A percentile compares a stretch with the other conserved stretches of the same genome.
Evolutionary conservation across 2,797 vertebrate genomes (phyloP).

Genomic region (Crenuchus spilurus): DNA sequence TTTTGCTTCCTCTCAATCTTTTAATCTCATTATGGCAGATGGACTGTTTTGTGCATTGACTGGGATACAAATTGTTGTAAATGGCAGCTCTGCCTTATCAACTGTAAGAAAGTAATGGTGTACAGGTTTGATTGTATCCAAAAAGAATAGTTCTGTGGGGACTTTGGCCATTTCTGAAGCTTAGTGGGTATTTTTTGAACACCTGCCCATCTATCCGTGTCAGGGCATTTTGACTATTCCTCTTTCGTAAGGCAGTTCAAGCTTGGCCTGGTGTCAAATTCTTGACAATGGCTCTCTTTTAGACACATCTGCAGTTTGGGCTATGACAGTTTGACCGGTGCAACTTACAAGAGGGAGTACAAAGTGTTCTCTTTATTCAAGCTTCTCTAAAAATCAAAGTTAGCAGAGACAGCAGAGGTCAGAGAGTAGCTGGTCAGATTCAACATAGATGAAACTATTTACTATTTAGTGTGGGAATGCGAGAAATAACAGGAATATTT

Average conservation of each 20-base stretch:
- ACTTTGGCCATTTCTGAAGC: background rate
- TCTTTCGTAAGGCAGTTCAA: background rate
- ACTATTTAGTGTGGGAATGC: no score
- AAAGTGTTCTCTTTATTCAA: background rate
- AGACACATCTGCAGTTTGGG: background rate
- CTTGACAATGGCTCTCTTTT: background rate
- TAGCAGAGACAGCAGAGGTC: background rate
- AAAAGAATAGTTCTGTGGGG: background rate
- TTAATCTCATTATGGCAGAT: conserved; percentile 7
- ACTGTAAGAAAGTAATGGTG: conserved; percentile 18
- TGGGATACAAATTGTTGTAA: background rate
- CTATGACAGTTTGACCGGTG: background rate
- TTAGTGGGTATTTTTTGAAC: background rate
- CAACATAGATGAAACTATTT: no score
- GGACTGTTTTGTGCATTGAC: conserved; percentile 8
- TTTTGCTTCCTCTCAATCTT: background rate
- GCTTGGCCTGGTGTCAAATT: background rate
- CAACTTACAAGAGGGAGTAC: background rate
- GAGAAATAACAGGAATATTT: no score
- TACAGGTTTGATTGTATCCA: background rate
- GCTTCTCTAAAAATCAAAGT: background rate
- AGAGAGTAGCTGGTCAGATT: background rate
- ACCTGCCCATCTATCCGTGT: background rate
- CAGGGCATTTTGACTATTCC: background rate
- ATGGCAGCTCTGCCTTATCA: conserved; percentile 10